These are phyloP conservation scores for Itoplectis maculator DNA, from an alignment of 2,888 invertebrate genomes.

Conservation along the genomic window DNA sequence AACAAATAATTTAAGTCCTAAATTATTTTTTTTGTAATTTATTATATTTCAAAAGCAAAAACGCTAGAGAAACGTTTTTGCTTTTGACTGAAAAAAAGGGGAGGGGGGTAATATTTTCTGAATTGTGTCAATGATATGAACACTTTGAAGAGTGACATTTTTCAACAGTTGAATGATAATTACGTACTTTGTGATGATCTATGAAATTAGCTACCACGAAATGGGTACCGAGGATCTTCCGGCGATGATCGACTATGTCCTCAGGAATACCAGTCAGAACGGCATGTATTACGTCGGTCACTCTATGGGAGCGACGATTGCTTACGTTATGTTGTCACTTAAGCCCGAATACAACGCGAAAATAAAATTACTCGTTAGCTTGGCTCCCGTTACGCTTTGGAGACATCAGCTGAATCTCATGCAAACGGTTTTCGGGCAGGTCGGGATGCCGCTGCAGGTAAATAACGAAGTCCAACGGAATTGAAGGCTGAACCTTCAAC, in stretches of 20 bases:
- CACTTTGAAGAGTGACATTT: too few relatives aligned
- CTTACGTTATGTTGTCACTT: slow-evolving; percentile 55
- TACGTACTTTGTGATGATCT: not conserved
- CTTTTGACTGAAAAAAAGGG: too few relatives aligned
- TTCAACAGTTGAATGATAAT: not conserved
- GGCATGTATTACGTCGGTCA: slow-evolving; percentile 57
- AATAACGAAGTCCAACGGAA: too few relatives aligned
- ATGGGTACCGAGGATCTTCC: slow-evolving; percentile 59
- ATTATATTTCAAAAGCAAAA: too few relatives aligned
- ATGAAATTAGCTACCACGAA: slow-evolving; percentile 56
- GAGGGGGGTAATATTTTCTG: too few relatives aligned
- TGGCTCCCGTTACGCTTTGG: slow-evolving; percentile 61
- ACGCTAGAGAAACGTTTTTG: too few relatives aligned
- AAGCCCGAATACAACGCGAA: slow-evolving; percentile 60
- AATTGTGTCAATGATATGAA: too few relatives aligned
- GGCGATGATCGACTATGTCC: slow-evolving; percentile 58
- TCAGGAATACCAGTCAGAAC: slow-evolving; percentile 36
- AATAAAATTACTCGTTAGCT: slow-evolving; percentile 58
- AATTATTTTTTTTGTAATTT: not conserved
- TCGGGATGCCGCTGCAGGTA: slow-evolving; percentile 53
- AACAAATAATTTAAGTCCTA: not conserved
- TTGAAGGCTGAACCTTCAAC: slow-evolving; percentile 11
- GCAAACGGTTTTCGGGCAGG: slow-evolving; percentile 54
- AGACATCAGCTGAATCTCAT: slow-evolving; percentile 56
- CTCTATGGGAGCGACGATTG: slow-evolving; percentile 63